Percentiles rank a stretch among this genome's conserved stretches.
Conservation (phyloP, 2,113 vertebrate genomes). For the Stegostoma tigrinum region DNA sequence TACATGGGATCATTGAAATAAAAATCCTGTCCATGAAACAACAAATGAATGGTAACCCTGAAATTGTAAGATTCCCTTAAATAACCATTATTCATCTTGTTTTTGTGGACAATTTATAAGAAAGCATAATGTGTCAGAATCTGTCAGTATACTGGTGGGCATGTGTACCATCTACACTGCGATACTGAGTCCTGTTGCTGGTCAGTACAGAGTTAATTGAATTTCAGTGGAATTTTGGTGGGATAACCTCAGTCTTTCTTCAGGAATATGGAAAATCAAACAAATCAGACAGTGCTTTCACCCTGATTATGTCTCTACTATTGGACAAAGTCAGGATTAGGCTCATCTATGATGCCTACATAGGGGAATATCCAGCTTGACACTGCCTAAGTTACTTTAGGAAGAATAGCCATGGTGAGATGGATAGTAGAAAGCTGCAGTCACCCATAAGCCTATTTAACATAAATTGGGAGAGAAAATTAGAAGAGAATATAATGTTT, state of each 20-base stretch:
- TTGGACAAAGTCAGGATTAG: neutral
- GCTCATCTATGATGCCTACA: neutral
- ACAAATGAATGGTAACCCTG: neutral
- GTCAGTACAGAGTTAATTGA: neutral
- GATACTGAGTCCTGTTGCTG: neutral
- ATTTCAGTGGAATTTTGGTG: neutral
- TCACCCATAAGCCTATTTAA: neutral
- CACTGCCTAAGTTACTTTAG: neutral
- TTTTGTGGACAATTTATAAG: neutral
- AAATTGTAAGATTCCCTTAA: neutral
- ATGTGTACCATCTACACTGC: too few species aligned
- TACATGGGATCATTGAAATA: neutral
- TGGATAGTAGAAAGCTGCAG: neutral
- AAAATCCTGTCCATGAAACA: neutral
- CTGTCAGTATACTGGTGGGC: too few species aligned
- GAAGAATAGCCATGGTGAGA: neutral
- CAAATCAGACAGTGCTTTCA: neutral
- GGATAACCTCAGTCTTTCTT: neutral
- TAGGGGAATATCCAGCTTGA: neutral
- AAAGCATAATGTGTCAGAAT: too few species aligned
- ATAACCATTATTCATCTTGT: neutral
- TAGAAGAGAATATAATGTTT: neutral
- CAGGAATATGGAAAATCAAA: neutral
- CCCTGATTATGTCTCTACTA: neutral
- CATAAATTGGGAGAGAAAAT: neutral